Conservation (phyloP, 2,888 invertebrate genomes). For the Lasioglossum calceatum region DNA sequence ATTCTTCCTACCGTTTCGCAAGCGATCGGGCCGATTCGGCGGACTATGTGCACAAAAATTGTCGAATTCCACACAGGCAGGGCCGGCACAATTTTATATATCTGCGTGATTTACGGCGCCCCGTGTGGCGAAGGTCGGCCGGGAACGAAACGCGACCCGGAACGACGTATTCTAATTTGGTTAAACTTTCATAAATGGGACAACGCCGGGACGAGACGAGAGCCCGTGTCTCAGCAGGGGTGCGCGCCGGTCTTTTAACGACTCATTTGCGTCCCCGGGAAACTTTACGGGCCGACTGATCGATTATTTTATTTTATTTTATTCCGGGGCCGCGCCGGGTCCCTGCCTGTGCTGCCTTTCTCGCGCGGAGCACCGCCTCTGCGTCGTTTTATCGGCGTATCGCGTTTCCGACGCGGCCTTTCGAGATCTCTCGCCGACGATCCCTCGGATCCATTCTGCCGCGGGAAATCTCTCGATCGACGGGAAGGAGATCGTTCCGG, state of each 20-base stretch:
- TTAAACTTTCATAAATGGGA: slow-evolving; percentile 73
- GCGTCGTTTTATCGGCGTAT: slow-evolving; percentile 73
- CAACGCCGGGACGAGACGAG: slow-evolving; percentile 65
- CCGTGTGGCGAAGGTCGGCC: slow-evolving; percentile 31
- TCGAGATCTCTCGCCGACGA: slow-evolving; percentile 45
- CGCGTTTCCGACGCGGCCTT: slow-evolving; percentile 66
- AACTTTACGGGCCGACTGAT: slow-evolving; percentile 79
- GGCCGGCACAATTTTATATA: slow-evolving; percentile 41
- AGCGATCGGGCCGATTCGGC: background rate
- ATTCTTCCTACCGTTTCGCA: slow-evolving; percentile 8
- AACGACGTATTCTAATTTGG: slow-evolving; percentile 73
- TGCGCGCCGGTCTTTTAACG: slow-evolving; percentile 78
- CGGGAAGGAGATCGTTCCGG: slow-evolving; percentile 39
- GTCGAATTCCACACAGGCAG: slow-evolving; percentile 7
- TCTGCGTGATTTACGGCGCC: slow-evolving; percentile 57
- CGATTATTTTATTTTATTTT: slow-evolving; percentile 80
- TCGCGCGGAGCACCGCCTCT: slow-evolving; percentile 42
- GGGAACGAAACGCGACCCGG: slow-evolving; percentile 56
- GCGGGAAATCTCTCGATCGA: slow-evolving; percentile 46
- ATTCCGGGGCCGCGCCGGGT: slow-evolving; percentile 52
- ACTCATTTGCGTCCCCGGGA: slow-evolving; percentile 78
- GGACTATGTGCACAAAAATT: slow-evolving; percentile 15
- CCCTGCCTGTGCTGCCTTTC: slow-evolving; percentile 45
- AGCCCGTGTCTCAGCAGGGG: slow-evolving; percentile 73
- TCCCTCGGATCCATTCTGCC: slow-evolving; percentile 17